phyloP scores from a whole-genome alignment of 2,797 vertebrate species.

The Lagocephalus sceleratus region DNA sequence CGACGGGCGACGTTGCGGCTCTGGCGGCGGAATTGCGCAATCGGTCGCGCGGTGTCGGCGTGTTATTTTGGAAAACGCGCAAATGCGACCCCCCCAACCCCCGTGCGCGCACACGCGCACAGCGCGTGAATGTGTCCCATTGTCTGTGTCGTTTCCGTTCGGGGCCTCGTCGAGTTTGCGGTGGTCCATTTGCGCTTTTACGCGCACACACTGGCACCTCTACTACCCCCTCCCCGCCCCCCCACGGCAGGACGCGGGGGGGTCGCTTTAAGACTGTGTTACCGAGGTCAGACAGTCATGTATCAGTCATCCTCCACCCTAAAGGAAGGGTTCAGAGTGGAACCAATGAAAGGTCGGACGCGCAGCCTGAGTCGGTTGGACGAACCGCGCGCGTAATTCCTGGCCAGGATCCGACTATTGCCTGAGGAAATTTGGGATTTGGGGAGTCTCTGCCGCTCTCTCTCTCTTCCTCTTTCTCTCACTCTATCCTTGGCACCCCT shows the following conservation, averaged over 20 bases:
- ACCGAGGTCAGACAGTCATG: slow-evolving; percentile 33
- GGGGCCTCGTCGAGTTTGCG: slow-evolving; percentile 42
- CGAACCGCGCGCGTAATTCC: not conserved
- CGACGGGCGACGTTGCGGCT: not conserved
- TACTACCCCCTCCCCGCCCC: too few species aligned
- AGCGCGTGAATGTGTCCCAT: slow-evolving; percentile 7
- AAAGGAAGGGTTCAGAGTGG: not conserved
- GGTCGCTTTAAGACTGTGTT: slow-evolving; percentile 38
- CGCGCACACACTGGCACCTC: slow-evolving; percentile 10
- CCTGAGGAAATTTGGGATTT: not conserved
- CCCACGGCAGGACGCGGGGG: slow-evolving; percentile 1
- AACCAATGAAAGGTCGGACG: not conserved
- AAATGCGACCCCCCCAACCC: not conserved
- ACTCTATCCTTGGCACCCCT: slow-evolving; percentile 34
- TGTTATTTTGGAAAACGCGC: slow-evolving; percentile 27
- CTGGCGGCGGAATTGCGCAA: slow-evolving; percentile 5
- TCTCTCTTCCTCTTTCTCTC: slow-evolving; percentile 13
- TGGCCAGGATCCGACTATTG: not conserved
- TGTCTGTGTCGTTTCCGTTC: slow-evolving; percentile 3
- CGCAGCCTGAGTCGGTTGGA: not conserved
- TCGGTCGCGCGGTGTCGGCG: slow-evolving; percentile 3
- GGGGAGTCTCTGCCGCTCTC: not conserved
- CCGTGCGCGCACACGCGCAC: not conserved
- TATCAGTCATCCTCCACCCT: slow-evolving; percentile 16
- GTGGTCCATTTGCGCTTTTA: slow-evolving; percentile 28